Conservation (phyloP, 2,113 vertebrate genomes). For the Antigone vipio region DNA sequence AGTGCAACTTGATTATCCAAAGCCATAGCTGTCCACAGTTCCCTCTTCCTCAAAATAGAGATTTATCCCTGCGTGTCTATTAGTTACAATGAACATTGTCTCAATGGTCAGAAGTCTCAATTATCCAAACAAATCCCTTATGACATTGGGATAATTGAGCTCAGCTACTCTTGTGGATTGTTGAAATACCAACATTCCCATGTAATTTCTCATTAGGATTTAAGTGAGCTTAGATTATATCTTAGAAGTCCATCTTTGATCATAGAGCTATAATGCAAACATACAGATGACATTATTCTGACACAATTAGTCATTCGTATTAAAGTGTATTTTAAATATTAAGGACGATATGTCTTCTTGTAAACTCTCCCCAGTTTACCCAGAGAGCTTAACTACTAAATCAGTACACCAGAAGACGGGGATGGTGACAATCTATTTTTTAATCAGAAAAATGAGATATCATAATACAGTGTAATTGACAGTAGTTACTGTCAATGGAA, state of each 20-base stretch:
- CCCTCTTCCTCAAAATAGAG: conserved; percentile 5
- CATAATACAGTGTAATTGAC: neutral
- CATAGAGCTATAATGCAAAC: conserved; percentile 36
- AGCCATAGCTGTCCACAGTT: neutral
- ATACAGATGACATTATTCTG: conserved; percentile 50
- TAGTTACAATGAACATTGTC: conserved; percentile 43
- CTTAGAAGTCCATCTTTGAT: conserved; percentile 48
- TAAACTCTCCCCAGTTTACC: conserved; percentile 42
- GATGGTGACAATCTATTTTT: neutral
- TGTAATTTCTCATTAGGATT: conserved; percentile 65
- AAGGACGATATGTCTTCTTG: conserved; percentile 24
- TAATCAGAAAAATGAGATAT: neutral
- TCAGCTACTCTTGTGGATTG: conserved; percentile 52
- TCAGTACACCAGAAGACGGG: neutral
- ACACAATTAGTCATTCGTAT: conserved; percentile 57
- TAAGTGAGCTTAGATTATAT: conserved; percentile 55
- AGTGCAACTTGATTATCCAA: neutral
- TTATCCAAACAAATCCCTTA: conserved; percentile 60
- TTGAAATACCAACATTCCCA: conserved; percentile 60
- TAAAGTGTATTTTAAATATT: conserved; percentile 41
- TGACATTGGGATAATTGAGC: conserved; percentile 48
- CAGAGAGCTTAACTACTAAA: conserved; percentile 9
- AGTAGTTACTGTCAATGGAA: neutral
- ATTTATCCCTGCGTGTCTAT: conserved; percentile 24
- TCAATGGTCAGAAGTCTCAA: conserved; percentile 59